phyloP scores from a whole-genome alignment of 64 coral and sea anemone species.

The Anthopleura sola region DNA sequence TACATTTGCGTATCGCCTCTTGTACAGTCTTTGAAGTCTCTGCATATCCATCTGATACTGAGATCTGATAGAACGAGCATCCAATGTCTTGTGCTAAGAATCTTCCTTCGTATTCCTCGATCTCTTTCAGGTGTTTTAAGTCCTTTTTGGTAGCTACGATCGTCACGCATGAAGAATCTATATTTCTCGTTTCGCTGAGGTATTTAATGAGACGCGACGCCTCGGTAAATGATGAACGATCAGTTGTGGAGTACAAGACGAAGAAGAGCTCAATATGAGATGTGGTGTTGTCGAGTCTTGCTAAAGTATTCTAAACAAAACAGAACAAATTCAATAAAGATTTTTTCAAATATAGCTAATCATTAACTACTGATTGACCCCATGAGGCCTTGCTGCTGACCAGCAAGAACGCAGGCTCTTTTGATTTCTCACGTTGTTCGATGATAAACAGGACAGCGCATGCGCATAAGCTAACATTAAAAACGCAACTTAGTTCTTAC shows the following conservation, averaged over 20 bases:
- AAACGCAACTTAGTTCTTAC: too few relatives aligned
- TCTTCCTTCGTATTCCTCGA: slow-evolving; percentile 58
- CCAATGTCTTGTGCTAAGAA: slow-evolving; percentile 42
- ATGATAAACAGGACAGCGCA: too few relatives aligned
- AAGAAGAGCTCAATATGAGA: slow-evolving; percentile 45
- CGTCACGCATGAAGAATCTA: slow-evolving; percentile 33
- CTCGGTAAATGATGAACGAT: slow-evolving; percentile 48
- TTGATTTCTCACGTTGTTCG: too few relatives aligned
- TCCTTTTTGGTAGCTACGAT: slow-evolving; percentile 58
- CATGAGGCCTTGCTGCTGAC: too few relatives aligned
- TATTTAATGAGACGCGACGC: slow-evolving; percentile 30
- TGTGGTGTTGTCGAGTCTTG: slow-evolving; percentile 46
- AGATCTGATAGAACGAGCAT: slow-evolving; percentile 46
- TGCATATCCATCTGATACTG: slow-evolving; percentile 28
- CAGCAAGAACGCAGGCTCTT: too few relatives aligned
- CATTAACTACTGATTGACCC: too few relatives aligned
- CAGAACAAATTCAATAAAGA: neutral
- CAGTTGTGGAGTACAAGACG: slow-evolving; percentile 55
- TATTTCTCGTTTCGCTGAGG: slow-evolving; percentile 56
- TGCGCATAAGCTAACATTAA: neutral
- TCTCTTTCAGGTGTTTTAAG: slow-evolving; percentile 48
- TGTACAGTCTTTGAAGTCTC: slow-evolving; percentile 10
- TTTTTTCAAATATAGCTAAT: neutral
- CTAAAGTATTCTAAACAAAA: slow-evolving; percentile 40
- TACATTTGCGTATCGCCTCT: slow-evolving; percentile 9